A percentile compares a stretch with the other conserved stretches of the same genome.
phyloP scores from a whole-genome alignment of 2,888 invertebrate species.

The Reticulitermes lucifugus region DNA sequence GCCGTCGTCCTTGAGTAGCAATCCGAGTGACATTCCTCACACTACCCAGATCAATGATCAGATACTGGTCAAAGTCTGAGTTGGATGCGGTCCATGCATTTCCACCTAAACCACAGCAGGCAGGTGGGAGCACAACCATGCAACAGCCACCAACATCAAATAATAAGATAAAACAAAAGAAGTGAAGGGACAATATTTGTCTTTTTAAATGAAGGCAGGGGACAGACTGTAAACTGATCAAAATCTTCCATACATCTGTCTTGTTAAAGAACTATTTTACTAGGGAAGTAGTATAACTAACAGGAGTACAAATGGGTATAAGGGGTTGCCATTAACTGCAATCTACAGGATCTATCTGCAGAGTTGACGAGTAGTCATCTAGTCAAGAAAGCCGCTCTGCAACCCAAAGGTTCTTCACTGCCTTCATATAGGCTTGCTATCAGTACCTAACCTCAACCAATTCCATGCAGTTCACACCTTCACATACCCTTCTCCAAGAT shows the following conservation, averaged over 20 bases:
- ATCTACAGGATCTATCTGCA: too few species aligned
- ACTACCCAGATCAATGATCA: constrained; percentile 89
- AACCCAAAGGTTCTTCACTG: too few species aligned
- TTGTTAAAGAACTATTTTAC: too few species aligned
- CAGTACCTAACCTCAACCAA: too few species aligned
- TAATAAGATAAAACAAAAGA: constrained; percentile 46
- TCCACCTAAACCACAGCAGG: constrained; percentile 69
- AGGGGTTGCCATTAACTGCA: too few species aligned
- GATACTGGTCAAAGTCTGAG: constrained; percentile 93
- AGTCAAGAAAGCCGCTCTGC: too few species aligned
- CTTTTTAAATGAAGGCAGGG: neutral
- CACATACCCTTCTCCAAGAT: too few species aligned
- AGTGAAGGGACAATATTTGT: neutral
- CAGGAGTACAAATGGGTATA: too few species aligned
- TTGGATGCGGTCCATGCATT: constrained; percentile 93
- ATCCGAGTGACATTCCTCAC: constrained; percentile 91
- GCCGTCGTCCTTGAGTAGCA: constrained; percentile 90
- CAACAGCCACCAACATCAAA: constrained; percentile 53
- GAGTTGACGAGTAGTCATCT: too few species aligned
- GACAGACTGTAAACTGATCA: neutral
- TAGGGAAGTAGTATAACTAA: too few species aligned
- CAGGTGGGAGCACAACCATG: constrained; percentile 52
- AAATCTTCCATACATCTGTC: neutral
- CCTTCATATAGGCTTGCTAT: too few species aligned
- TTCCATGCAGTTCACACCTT: too few species aligned